Percentiles rank a stretch among this genome's conserved stretches.
Evolutionary conservation across 2,797 vertebrate species (phyloP).

Genomic region (Chloroceryle amazona): DNA sequence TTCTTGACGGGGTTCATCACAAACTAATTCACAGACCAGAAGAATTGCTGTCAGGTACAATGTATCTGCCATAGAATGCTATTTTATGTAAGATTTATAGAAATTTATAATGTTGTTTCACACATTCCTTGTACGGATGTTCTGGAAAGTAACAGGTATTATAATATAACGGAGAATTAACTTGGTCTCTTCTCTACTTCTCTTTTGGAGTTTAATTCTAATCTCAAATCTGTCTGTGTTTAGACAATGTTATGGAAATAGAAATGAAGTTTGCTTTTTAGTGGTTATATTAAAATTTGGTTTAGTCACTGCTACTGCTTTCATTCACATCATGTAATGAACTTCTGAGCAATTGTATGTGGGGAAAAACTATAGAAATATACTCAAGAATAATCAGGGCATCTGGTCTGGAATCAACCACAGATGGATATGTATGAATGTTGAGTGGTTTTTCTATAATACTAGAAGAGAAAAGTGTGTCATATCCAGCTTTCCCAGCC

Average conservation of each 20-base stretch:
- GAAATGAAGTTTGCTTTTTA: background rate
- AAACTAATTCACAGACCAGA: background rate
- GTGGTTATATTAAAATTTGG: background rate
- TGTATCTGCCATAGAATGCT: background rate
- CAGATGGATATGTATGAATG: constrained; percentile 23
- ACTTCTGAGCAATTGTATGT: background rate
- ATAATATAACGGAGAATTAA: background rate
- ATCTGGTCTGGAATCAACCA: constrained; percentile 30
- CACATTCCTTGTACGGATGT: background rate
- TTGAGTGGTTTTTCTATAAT: background rate
- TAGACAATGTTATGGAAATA: background rate
- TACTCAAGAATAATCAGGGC: background rate
- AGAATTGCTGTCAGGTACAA: background rate
- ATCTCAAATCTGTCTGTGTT: background rate
- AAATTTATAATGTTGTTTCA: background rate
- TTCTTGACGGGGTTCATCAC: background rate
- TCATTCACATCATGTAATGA: background rate
- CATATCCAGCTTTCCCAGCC: background rate
- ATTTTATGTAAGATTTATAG: background rate
- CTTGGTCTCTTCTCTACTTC: background rate
- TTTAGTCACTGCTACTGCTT: background rate
- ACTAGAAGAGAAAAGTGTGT: background rate
- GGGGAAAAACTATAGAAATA: background rate
- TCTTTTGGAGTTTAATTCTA: background rate
- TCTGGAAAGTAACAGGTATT: background rate